Evolutionary conservation across 2,113 vertebrate species (phyloP).

Genomic region (Poecilia latipinna): DNA sequence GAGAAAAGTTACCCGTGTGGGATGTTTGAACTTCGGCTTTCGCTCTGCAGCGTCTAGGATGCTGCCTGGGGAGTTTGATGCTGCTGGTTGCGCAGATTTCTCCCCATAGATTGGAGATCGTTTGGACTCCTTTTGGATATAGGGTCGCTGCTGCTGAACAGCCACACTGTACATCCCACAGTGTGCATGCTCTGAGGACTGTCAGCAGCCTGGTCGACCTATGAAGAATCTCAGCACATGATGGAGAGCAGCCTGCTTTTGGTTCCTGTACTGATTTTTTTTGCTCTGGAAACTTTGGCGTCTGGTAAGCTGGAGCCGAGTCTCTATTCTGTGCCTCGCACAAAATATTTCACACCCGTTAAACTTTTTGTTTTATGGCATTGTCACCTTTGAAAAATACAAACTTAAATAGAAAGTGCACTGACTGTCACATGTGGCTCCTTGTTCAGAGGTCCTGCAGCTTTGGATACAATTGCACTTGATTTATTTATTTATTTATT

Average conservation of each 20-base stretch:
- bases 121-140: slow-evolving; percentile 11
- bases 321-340: no score
- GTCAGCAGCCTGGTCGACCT: slow-evolving; percentile 16
- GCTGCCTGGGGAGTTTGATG: slow-evolving; percentile 48
- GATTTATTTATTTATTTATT: no score
- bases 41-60: slow-evolving; percentile 35
- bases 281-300: slow-evolving; percentile 65
- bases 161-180: no score
- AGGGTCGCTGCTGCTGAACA: not conserved
- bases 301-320: slow-evolving; percentile 68
- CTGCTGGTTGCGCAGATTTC: slow-evolving; percentile 28
- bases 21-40: slow-evolving; percentile 15
- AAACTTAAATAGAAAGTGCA: no score
- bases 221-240: slow-evolving; percentile 43
- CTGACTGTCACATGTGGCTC: no score
- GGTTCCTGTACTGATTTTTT: slow-evolving; percentile 58
- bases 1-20: slow-evolving; percentile 34
- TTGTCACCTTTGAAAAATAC: no score
- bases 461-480: no score
- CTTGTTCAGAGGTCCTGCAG: no score
- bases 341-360: no score
- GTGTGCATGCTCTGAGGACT: no score
- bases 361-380: no score
- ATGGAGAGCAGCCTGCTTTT: slow-evolving; percentile 74
- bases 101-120: slow-evolving; percentile 12